These are phyloP conservation scores for Rhinolophus sinicus DNA, from an alignment of 2,113 vertebrate species.

Conservation along the genomic window DNA sequence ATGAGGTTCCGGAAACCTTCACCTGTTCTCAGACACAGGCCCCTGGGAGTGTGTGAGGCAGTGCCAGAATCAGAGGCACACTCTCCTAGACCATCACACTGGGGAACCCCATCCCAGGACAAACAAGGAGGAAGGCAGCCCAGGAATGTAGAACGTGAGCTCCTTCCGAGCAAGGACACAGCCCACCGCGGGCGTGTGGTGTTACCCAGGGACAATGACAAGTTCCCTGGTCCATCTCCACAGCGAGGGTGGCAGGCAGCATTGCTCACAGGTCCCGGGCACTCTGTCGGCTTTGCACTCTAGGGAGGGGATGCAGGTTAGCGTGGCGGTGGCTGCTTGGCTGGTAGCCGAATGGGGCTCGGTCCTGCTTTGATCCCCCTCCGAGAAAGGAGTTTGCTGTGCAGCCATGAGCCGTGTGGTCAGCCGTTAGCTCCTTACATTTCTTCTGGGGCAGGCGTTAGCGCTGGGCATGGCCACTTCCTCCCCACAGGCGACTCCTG, in stretches of 20 bases:
- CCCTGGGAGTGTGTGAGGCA: not conserved
- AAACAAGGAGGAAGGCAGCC: not conserved
- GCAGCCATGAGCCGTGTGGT: not conserved
- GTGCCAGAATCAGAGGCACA: not conserved
- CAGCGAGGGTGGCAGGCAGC: not conserved
- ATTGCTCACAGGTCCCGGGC: not conserved
- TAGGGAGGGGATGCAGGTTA: too few relatives aligned
- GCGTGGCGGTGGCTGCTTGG: not conserved
- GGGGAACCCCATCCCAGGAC: not conserved
- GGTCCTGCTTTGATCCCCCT: not conserved
- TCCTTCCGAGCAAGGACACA: not conserved
- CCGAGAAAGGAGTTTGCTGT: too few relatives aligned
- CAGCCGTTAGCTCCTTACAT: not conserved
- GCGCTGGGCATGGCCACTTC: not conserved
- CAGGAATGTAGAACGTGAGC: not conserved
- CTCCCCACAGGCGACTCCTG: fast-evolving
- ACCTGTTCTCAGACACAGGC: not conserved
- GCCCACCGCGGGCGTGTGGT: not conserved
- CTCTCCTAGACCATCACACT: not conserved
- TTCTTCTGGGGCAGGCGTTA: not conserved
- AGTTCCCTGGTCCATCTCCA: not conserved
- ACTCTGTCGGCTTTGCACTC: not conserved
- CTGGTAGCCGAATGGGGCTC: not conserved
- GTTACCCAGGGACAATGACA: not conserved
- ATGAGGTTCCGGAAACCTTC: not conserved